These are phyloP conservation scores for Baccha elongata DNA, from an alignment of 2,888 invertebrate genomes.

Conservation along the genomic window DNA sequence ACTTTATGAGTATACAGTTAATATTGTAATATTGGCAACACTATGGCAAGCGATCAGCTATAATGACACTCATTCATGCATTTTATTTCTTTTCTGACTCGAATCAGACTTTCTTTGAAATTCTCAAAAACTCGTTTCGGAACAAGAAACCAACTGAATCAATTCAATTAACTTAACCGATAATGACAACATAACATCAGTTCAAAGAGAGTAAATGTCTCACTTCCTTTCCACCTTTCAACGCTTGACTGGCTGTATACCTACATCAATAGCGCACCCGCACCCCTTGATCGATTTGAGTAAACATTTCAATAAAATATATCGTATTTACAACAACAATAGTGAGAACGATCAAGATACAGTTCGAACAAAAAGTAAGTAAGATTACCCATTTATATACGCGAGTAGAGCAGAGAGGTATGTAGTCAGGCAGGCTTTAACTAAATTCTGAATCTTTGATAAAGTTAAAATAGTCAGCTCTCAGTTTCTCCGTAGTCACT, in stretches of 20 bases:
- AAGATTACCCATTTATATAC: slow-evolving; percentile 6
- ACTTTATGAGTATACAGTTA: too few species aligned
- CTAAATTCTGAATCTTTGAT: background rate
- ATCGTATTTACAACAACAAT: background rate
- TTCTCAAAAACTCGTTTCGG: too few species aligned
- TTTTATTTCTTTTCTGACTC: too few species aligned
- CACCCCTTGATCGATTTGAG: slow-evolving; percentile 13
- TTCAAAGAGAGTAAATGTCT: too few species aligned
- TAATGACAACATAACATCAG: too few species aligned
- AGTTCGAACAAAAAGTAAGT: slow-evolving; percentile 1
- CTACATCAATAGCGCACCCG: slow-evolving; percentile 6
- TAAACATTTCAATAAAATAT: background rate
- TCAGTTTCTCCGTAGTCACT: too few species aligned
- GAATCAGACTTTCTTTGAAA: too few species aligned
- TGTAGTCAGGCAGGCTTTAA: background rate
- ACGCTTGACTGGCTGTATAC: slow-evolving; percentile 23
- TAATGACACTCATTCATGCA: too few species aligned
- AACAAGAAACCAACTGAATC: too few species aligned
- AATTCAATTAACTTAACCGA: too few species aligned
- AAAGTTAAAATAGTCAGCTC: background rate
- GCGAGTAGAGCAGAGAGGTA: background rate
- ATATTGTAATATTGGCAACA: too few species aligned
- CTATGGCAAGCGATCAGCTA: too few species aligned
- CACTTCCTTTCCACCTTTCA: slow-evolving; percentile 4
- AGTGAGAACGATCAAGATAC: background rate